Evolutionary conservation across 1,140 invertebrate species (phyloP), one percentile per base, ranked within the genome.

Genomic region (Eueides isabella): DNA sequence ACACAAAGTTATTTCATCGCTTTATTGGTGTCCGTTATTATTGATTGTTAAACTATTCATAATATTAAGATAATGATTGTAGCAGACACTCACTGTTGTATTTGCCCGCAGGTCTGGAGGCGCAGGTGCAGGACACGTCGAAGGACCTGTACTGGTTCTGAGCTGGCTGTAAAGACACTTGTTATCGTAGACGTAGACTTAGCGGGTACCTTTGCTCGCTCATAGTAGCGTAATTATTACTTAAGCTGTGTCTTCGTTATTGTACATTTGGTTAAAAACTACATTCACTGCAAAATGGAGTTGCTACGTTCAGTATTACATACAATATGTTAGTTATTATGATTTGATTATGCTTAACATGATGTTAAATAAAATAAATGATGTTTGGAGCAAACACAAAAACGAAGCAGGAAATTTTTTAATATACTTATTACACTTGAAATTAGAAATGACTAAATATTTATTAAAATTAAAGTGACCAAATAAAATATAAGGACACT

Each of bases 91-190:
- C n/a, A 9, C 35, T 35, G n/a, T 29, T 5, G 9, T 38, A 30
- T 29, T 76, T 82, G 73, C 80, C 64, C 80, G 44, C 92, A 94
- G 94, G 94, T 89, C 85, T 94, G 85, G 94, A 94, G 84, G 94
- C 93, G 77, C 94, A 94, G 88, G 94, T 94, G 80, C 94, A 94
- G 83, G 94, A 94, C 83, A 94, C 94, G 71, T 94, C 94, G 28
- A 94, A 94, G 88, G 94, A 94, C 80, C 87, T 94, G 71, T 94
- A 94, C 88, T 94, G 94, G 94, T 94, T 94, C 87, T 94, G 86
- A 92, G 83, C 67, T 66, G 72, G 75, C 69, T 75, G 75, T 72
- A 61, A 67, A 69, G 33, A 79, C 72, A 75, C 74, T 77, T 72
- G 74, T 70, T 76, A 61, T 30, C 31, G 31, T 74, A 74, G 72